Conservation (phyloP, 2,797 vertebrate genomes). For the Gymnoscopelus braueri region DNA sequence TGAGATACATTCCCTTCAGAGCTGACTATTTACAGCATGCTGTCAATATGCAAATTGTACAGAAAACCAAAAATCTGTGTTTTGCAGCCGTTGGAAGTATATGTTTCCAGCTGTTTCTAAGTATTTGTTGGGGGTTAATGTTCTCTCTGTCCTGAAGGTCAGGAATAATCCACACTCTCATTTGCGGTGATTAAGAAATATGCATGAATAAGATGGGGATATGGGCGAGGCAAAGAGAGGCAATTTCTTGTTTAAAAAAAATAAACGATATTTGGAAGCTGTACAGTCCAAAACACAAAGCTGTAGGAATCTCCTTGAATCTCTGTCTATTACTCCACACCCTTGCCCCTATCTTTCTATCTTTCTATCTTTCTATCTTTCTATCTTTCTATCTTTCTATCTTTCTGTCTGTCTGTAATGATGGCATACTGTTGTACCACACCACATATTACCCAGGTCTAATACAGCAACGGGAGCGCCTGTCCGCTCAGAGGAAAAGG, state of each 20-base stretch:
- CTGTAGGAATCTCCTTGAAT: slow-evolving; percentile 19
- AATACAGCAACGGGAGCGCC: slow-evolving; percentile 38
- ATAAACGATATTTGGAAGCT: too few species aligned
- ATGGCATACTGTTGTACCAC: slow-evolving; percentile 17
- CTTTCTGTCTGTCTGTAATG: slow-evolving; percentile 32
- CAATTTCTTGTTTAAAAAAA: too few species aligned
- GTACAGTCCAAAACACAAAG: too few species aligned
- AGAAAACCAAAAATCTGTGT: slow-evolving; percentile 25
- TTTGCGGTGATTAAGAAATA: too few species aligned
- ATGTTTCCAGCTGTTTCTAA: neutral
- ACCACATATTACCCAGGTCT: slow-evolving; percentile 51
- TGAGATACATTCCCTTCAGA: slow-evolving; percentile 63
- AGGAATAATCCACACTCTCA: too few species aligned
- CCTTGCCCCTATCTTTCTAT: too few species aligned
- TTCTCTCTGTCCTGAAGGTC: too few species aligned
- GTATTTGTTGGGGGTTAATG: neutral
- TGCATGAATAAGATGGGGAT: too few species aligned
- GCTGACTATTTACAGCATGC: slow-evolving; percentile 48
- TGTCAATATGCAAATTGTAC: slow-evolving; percentile 31
- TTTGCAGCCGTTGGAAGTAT: slow-evolving; percentile 9
- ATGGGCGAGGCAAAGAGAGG: too few species aligned
- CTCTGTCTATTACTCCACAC: too few species aligned
- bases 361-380: neutral
- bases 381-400: neutral
- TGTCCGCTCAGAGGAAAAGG: slow-evolving; percentile 65